Evolutionary conservation across 2,888 invertebrate genomes (phyloP).

Genomic region (Frankliniella intonsa): DNA sequence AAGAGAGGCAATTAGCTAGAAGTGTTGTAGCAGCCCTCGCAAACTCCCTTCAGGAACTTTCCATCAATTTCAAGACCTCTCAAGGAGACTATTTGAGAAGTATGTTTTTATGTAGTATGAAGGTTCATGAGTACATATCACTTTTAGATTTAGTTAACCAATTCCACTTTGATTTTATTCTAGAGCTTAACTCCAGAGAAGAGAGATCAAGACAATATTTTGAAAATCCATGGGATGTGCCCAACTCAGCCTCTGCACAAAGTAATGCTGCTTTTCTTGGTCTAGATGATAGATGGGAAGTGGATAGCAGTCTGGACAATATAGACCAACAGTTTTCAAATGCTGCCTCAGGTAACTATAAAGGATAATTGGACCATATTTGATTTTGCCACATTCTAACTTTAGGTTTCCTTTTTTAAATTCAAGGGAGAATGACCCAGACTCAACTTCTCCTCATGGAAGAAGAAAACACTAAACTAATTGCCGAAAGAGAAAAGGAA

Average conservation of each 20-base stretch:
- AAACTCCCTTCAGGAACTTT: constrained; percentile 81
- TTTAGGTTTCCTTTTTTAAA: not conserved
- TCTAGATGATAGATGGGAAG: constrained; percentile 36
- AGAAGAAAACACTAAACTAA: constrained; percentile 74
- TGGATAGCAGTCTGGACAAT: constrained; percentile 37
- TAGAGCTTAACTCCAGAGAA: constrained; percentile 80
- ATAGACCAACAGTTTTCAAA: constrained; percentile 31
- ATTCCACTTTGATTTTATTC: constrained; percentile 29
- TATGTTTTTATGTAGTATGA: constrained; percentile 39
- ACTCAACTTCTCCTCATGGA: constrained; percentile 72
- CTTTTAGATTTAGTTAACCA: not conserved
- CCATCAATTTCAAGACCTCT: constrained; percentile 72
- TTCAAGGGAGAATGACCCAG: constrained; percentile 33
- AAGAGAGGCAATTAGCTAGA: constrained; percentile 68
- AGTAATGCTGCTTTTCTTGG: constrained; percentile 14
- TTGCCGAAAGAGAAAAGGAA: constrained; percentile 75
- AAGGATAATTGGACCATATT: constrained; percentile 34
- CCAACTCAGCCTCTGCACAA: not conserved
- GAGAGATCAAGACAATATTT: constrained; percentile 88
- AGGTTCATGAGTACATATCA: not conserved
- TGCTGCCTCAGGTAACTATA: constrained; percentile 1
- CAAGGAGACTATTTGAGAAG: constrained; percentile 83
- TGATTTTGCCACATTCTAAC: constrained; percentile 40
- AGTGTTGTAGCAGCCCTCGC: constrained; percentile 85
- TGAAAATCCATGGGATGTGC: constrained; percentile 57